Evolutionary conservation across 2,888 invertebrate genomes (phyloP), one percentile per base, ranked within the genome.

Genomic region (Chorisops tibialis): DNA sequence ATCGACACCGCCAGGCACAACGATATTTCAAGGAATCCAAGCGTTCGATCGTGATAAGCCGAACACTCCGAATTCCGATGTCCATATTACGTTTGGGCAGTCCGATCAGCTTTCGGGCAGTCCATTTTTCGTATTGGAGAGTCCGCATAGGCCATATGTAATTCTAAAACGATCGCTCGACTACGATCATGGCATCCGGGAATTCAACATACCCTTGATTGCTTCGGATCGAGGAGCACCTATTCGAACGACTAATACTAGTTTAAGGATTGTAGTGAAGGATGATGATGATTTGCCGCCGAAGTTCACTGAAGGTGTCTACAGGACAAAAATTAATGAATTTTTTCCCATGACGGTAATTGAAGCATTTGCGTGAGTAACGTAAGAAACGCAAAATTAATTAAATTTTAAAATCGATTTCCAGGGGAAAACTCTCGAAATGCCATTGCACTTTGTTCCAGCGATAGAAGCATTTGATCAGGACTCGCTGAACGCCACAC

Each of bases 181-280:
- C 75, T 93, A 86, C 72, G 93, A 93, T 73, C 81, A 81, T 19
- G 93, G 93, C 1, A 89, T 91, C 69, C 82, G 87, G 38, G 85
- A 88, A 70, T 93, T 91, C 71, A 77, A 81, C 56, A 80, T 93
- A 56, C 85, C 86, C 3, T 79, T 93, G 24, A 84, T 88, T 68
- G 93, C 92, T 43, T 87, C 89, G 73, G 93, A 93, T 77, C 87
- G 92, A 7, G 93, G 93, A 0, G 83, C 86, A 0, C 92, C 93
- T 0, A 85, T 88, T 3, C 83, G 84, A 65, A 87, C 85, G 69
- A 81, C 87, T 5, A 89, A 89, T 67, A 85, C 90, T 0, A 87
- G 87, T 0, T 81, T 93, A 3, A 84, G 81, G 59, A 83, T 93
- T 49, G 80, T 82, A 35, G 86, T 93, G 0, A 81, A 83, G 62